Base-by-base conservation (phyloP, 2,888 invertebrate species). In the Ptilodon capucinus region DNA sequence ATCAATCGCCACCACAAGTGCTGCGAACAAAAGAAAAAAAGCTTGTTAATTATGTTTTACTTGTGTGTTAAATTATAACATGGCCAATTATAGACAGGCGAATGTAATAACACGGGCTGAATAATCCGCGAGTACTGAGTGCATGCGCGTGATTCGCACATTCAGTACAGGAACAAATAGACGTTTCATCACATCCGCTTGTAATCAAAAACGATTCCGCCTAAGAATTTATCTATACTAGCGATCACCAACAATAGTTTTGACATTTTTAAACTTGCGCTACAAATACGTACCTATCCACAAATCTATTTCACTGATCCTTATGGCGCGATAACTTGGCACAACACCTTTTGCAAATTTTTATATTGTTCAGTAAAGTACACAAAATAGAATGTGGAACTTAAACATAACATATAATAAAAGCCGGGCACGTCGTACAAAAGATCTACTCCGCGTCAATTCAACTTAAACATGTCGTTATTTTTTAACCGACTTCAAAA, bases 1-100 rank as follows among this genome's bases (percentile, higher is more conserved):
- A 77, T 76, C 68, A 70, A 70, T 75, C 74, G 76, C 79, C 76
- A 76, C 79, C 71, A 71, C 69, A 73, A 71, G 76, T 80, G 79
- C 88, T 90, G 86, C 60, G 69, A 83, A 72, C 78, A 85, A 86
- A 76, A 75, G 60, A 77, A 78, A 82, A 81, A 63, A n/a, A 75
- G 60, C 76, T 76, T 68, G 69, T 82, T 86, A 85, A 84, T 86
- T 85, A 80, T 71, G 53, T 65, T 69, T 76, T 73, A 79, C 76
- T 73, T 73, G 72, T 78, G 66, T 71, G 69, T 73, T 71, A 79
- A n/a, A 84, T 84, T 81, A 83, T 79, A 74, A 77, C 71, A 71
- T 70, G 62, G 64, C 76, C 68, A 71, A 81, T 83, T 79, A 81
- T 74, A 79, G 74, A 64, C 64, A 68, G 68, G 65, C 70, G 67